phyloP scores from a whole-genome alignment of 2,888 invertebrate species.

The Erebia epiphron region DNA sequence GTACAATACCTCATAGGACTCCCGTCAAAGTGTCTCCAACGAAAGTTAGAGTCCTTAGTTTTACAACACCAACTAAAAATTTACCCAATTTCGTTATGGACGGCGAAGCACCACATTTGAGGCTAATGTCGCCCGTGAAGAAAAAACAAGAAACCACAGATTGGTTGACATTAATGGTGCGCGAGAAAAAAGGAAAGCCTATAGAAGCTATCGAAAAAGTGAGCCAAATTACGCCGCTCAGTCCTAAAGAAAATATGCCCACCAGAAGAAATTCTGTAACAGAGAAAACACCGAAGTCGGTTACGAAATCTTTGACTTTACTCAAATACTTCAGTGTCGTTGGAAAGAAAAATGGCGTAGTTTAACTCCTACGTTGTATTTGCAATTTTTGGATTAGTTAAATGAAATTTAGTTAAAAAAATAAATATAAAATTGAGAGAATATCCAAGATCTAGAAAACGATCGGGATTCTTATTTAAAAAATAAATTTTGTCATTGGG shows the following conservation, averaged over 20 bases:
- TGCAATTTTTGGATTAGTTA: neutral
- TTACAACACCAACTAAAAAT: conserved; percentile 85
- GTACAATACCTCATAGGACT: conserved; percentile 43
- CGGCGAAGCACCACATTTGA: conserved; percentile 90
- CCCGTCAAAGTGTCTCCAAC: conserved; percentile 53
- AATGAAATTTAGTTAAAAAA: neutral
- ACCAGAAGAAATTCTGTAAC: conserved; percentile 55
- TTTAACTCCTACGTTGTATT: neutral
- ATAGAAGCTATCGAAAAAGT: conserved; percentile 33
- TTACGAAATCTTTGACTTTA: conserved; percentile 57
- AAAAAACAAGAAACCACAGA: conserved; percentile 85
- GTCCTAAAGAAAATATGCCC: conserved; percentile 59
- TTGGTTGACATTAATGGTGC: conserved; percentile 84
- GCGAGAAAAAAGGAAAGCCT: conserved; percentile 47
- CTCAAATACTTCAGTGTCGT: conserved; percentile 66
- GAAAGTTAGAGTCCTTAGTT: conserved; percentile 53
- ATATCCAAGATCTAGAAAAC: too few species aligned
- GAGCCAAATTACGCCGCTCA: conserved; percentile 45
- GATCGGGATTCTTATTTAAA: neutral
- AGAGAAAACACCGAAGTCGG: conserved; percentile 55
- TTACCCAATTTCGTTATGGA: conserved; percentile 90
- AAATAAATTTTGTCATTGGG: neutral
- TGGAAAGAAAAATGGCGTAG: conserved; percentile 49
- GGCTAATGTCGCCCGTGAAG: conserved; percentile 87
- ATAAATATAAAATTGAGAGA: neutral